These are phyloP conservation scores for Gallirallus australis DNA, from an alignment of 2,797 vertebrate species.

Conservation along the genomic window DNA sequence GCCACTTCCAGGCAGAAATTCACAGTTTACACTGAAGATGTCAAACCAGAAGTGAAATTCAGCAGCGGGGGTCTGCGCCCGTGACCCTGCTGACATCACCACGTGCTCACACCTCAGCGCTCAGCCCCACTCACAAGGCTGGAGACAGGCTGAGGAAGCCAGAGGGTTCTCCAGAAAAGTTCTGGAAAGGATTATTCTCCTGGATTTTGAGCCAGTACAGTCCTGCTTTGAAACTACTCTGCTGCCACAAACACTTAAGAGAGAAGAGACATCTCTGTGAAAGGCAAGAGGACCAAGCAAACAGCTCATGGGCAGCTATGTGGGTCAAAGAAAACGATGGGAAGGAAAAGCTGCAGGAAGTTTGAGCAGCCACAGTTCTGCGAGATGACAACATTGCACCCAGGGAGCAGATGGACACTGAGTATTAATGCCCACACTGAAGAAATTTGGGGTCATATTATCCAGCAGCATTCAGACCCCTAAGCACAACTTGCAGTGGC, in stretches of 20 bases:
- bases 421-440: too few species aligned
- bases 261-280: background rate
- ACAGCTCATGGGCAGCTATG: accelerated
- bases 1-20: background rate
- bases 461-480: background rate
- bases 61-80: background rate
- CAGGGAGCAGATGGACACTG: background rate
- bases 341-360: background rate
- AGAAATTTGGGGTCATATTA: background rate
- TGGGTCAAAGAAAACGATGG: background rate
- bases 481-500: background rate
- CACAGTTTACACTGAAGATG: background rate
- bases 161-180: background rate
- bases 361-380: background rate
- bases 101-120: background rate
- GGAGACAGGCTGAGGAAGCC: background rate
- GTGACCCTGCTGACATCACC: background rate
- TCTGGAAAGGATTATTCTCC: background rate
- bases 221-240: background rate
- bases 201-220: background rate
- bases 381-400: background rate
- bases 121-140: background rate
- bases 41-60: background rate
- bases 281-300: background rate
- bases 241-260: background rate